Percentiles rank a stretch among this genome's conserved stretches.
These are phyloP conservation scores for Larimichthys polyactis DNA, from an alignment of 2,113 vertebrate species.

Conservation along the genomic window DNA sequence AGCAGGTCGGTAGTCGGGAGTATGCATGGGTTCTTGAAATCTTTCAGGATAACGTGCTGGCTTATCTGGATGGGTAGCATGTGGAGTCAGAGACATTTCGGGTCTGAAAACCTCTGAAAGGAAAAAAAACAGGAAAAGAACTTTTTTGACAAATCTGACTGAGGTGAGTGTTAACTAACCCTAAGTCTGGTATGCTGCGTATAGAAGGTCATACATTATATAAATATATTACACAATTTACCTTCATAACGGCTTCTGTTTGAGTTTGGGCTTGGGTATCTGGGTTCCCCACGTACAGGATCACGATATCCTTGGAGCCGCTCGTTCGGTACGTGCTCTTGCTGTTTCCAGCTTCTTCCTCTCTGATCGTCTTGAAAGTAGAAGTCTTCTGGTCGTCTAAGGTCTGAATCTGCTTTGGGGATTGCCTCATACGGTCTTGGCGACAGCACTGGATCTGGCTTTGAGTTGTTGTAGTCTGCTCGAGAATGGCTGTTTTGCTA, in stretches of 20 bases:
- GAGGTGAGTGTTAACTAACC: neutral
- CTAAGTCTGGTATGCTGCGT: neutral
- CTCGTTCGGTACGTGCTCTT: conserved; percentile 19
- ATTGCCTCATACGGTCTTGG: conserved; percentile 33
- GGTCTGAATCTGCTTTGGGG: conserved; percentile 50
- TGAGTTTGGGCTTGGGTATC: conserved; percentile 27
- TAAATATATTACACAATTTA: conserved; percentile 2
- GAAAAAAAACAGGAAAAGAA: neutral
- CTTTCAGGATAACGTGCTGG: conserved; percentile 36
- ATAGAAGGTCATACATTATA: neutral
- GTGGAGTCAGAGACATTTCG: neutral
- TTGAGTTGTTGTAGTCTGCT: conserved; percentile 55
- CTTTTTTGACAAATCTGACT: neutral
- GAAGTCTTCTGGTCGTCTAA: conserved; percentile 40
- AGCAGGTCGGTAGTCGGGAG: conserved; percentile 28
- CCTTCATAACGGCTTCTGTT: conserved; percentile 63
- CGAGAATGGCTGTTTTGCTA: conserved; percentile 58
- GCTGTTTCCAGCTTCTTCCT: conserved; percentile 36
- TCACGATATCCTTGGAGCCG: conserved; percentile 35
- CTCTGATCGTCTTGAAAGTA: conserved; percentile 39
- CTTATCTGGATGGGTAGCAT: conserved; percentile 41
- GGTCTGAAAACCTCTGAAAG: conserved; percentile 53
- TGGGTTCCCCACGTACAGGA: conserved; percentile 20
- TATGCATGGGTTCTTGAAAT: conserved; percentile 52
- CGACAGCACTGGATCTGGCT: conserved; percentile 1